These are phyloP conservation scores for Xiphophorus hellerii DNA, from an alignment of 2,113 vertebrate species.

Conservation along the genomic window DNA sequence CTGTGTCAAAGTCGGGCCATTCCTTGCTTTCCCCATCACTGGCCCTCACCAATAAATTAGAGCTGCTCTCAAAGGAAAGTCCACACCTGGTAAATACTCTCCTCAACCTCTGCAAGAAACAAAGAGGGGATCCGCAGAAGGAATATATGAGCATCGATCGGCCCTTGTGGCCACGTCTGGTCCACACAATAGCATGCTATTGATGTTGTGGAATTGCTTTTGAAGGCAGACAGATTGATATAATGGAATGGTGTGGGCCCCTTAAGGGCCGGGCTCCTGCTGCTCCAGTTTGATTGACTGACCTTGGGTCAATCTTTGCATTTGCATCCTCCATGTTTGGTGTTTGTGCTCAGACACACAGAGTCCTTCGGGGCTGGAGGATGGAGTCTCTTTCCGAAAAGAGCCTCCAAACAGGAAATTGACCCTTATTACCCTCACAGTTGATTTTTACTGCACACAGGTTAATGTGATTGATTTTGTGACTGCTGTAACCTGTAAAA, in stretches of 20 bases:
- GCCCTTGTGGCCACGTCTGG: constrained; percentile 67
- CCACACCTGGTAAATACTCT: constrained; percentile 57
- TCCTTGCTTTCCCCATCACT: constrained; percentile 35
- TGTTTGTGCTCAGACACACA: constrained; percentile 31
- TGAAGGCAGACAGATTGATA: constrained; percentile 79
- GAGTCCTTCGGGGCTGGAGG: constrained; percentile 25
- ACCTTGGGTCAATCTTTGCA: constrained; percentile 74
- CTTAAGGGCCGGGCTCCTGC: constrained; percentile 64
- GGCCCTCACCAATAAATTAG: constrained; percentile 40
- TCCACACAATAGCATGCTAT: constrained; percentile 72
- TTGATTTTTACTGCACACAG: constrained; percentile 64
- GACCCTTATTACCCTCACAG: constrained; percentile 49
- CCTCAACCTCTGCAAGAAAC: constrained; percentile 43
- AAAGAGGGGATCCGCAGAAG: constrained; percentile 66
- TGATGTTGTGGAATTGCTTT: constrained; percentile 79
- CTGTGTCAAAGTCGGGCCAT: constrained; percentile 28
- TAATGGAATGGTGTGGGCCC: constrained; percentile 68
- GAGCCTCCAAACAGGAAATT: constrained; percentile 40
- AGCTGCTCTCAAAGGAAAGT: constrained; percentile 43
- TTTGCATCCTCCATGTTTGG: constrained; percentile 66
- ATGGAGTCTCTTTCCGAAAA: constrained; percentile 11
- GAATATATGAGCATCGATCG: constrained; percentile 76
- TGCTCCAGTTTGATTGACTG: constrained; percentile 73
- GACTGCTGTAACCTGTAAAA: constrained; percentile 61
- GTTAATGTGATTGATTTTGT: constrained; percentile 74